These are phyloP conservation scores for Ephialtes manifestator DNA, from an alignment of 2,888 invertebrate genomes.

Conservation along the genomic window DNA sequence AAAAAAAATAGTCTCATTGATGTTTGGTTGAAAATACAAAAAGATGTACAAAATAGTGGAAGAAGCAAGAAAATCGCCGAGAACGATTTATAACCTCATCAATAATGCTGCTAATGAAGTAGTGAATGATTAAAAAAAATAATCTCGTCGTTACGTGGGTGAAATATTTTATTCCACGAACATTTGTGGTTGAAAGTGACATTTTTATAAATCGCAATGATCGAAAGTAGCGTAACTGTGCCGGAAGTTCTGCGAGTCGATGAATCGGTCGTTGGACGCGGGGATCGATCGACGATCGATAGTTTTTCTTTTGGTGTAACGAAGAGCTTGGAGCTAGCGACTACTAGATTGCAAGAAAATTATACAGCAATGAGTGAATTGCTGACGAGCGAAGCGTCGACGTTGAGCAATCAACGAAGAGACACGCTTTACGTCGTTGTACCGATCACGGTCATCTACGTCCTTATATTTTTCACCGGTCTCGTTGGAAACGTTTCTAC, in stretches of 20 bases:
- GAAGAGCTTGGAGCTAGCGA: conserved; percentile 14
- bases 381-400: conserved; percentile 51
- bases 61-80: neutral
- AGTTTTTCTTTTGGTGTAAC: conserved; percentile 38
- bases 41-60: too few species aligned
- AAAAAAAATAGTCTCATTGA: too few species aligned
- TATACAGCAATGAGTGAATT: conserved; percentile 57
- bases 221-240: conserved; percentile 33
- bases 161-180: neutral
- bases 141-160: neutral
- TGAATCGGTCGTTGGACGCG: conserved; percentile 26
- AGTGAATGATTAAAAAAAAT: neutral
- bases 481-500: conserved; percentile 93
- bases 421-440: conserved; percentile 89
- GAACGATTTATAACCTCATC: neutral
- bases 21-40: too few species aligned
- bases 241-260: conserved; percentile 31
- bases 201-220: conserved; percentile 5
- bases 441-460: conserved; percentile 90
- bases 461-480: conserved; percentile 91
- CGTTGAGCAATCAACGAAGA: conserved; percentile 73
- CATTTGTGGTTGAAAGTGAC: neutral
- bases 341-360: conserved; percentile 59
- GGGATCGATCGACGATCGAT: conserved; percentile 66
- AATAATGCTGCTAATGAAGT: neutral